Evolutionary conservation across 2,888 invertebrate genomes (phyloP), one percentile per base, ranked within the genome.

Genomic region (Synergus laeviventris): DNA sequence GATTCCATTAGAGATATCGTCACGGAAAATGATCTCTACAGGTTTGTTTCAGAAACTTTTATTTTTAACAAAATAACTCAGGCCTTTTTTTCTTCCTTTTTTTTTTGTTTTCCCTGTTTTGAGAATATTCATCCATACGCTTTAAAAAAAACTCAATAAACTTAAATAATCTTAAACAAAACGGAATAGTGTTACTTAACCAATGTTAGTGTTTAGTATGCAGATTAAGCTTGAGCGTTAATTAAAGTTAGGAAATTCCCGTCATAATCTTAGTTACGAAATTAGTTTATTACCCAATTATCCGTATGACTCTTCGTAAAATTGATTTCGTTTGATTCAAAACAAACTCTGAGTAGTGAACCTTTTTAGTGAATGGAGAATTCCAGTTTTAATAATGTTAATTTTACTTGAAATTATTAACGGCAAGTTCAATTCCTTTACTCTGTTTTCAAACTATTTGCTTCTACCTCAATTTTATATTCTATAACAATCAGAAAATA

Each of bases 1-100:
- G 93, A 93, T 84, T 93, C 93, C 81, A 93, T 94, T 80, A 91
- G 93, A 75, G 94, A 94, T 87, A 94, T 94, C 85, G 93, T 94
- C 78, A 93, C 93, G 11, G 93, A 93, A 86, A 94, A 94, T 86
- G 94, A 94, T 88, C 92, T 94, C 85, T 93, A 93, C 89, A 92
- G 93, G 93, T 93, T 86, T 83, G 86, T 85, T 36, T 14, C 2
- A 21, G 24, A 7, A 66, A 42, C 1, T 21, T 16, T 21, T 7
- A 21, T 24, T 66, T 49, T 16, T 31, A 31, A 4, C 31, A 31
- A 31, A 31, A 31, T 31, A 31, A 31, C 4, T 31, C 31, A 1
- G 31, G 31, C 31, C 42, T 4, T 12, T 42, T 42, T 42, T 42
- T 12, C 1, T 4, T 4, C 42, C 1, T 1, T 7, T 42, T 42